These are phyloP conservation scores for Rhynchomys soricoides DNA, from an alignment of 2,113 vertebrate species.

Conservation along the genomic window DNA sequence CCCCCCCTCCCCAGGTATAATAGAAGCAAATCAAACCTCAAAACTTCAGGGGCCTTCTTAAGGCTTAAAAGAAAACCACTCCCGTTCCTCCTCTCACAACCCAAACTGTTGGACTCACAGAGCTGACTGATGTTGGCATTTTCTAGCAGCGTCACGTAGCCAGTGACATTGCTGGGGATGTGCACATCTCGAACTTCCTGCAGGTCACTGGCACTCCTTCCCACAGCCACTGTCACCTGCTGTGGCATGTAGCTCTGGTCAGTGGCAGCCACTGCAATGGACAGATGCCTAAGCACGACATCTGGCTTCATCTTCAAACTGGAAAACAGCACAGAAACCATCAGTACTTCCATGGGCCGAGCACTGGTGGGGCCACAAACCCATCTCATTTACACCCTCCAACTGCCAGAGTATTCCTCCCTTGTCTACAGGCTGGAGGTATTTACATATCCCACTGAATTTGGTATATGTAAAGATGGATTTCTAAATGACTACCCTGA, in stretches of 20 bases:
- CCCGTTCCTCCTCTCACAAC: too few relatives aligned
- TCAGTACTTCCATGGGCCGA: neutral
- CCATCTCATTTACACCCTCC: neutral
- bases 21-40: slow-evolving; percentile 35
- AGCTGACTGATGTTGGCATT: slow-evolving; percentile 97
- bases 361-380: neutral
- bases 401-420: too few relatives aligned
- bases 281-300: slow-evolving; percentile 94
- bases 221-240: slow-evolving; percentile 95
- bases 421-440: too few relatives aligned
- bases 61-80: neutral
- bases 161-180: slow-evolving; percentile 97
- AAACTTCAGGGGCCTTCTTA: neutral
- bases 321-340: slow-evolving; percentile 69
- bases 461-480: neutral
- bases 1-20: neutral
- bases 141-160: slow-evolving; percentile 96
- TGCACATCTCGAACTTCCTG: slow-evolving; percentile 97
- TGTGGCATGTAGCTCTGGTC: slow-evolving; percentile 99
- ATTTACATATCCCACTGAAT: neutral
- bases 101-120: slow-evolving; percentile 89
- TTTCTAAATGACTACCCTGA: slow-evolving; percentile 1
- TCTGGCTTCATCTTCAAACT: slow-evolving; percentile 98
- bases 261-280: slow-evolving; percentile 94
- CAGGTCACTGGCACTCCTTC: slow-evolving; percentile 91